A percentile compares a stretch with the other conserved stretches of the same genome.
Evolutionary conservation across 1,140 invertebrate genomes (phyloP).

Genomic region (Aphelenchoides fujianensis): DNA sequence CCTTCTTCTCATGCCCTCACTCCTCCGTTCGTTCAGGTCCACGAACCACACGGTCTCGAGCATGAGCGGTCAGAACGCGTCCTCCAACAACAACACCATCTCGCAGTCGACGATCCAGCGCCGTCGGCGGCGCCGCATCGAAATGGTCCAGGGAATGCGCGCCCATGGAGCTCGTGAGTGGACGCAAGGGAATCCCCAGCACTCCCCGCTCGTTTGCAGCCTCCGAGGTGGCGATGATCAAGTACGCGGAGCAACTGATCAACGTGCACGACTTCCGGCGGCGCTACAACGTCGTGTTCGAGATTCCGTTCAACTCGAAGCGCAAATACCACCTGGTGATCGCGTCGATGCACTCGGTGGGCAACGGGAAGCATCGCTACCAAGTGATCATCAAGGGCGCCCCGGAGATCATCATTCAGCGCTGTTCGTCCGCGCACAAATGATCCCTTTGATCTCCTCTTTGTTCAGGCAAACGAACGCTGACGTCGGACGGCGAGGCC

Average conservation of each 20-base stretch:
- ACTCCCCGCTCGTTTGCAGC: no score
- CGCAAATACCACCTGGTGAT: slow-evolving; percentile 58
- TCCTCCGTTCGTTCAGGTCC: background rate
- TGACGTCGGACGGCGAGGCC: slow-evolving; percentile 36
- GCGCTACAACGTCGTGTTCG: slow-evolving; percentile 49
- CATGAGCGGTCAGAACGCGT: no score
- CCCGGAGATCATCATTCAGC: slow-evolving; percentile 50
- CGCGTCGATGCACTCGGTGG: slow-evolving; percentile 25
- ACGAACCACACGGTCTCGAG: slow-evolving; percentile 1
- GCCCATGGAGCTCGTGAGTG: no score
- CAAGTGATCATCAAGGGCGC: slow-evolving; percentile 55
- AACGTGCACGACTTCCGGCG: slow-evolving; percentile 36
- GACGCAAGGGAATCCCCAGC: no score
- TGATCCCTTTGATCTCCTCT: no score
- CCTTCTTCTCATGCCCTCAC: background rate
- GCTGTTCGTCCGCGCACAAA: slow-evolving; percentile 38
- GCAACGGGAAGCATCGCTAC: slow-evolving; percentile 38
- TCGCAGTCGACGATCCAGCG: slow-evolving; percentile 26
- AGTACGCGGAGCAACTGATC: slow-evolving; percentile 40
- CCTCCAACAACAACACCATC: slow-evolving; percentile 17
- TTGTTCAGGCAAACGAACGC: slow-evolving; percentile 43
- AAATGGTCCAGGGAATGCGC: slow-evolving; percentile 34
- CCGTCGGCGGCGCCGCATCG: slow-evolving; percentile 1
- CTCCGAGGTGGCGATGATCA: slow-evolving; percentile 50
- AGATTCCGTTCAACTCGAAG: slow-evolving; percentile 59